Evolutionary conservation across 2,797 vertebrate species (phyloP), one percentile per base, ranked within the genome.

Genomic region (Hydrophis major): DNA sequence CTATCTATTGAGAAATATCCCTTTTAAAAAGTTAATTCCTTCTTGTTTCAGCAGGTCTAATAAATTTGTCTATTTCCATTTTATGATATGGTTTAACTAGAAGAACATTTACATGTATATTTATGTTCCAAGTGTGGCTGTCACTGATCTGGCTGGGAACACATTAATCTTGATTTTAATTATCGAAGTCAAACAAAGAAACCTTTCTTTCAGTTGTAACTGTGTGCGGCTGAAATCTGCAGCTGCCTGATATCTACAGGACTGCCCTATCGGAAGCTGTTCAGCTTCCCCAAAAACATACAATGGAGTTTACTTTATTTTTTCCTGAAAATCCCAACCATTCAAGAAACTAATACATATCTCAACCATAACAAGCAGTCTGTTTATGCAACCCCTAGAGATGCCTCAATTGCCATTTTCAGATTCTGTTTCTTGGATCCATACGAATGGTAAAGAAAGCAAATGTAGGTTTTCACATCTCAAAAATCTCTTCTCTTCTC

Each of bases 311-410:
- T 95, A 94, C 87, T 96, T 95, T 95, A 94, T 94, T 96, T 96
- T 96, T 88, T 94, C 93, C 94, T 96, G 93, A 95, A 97, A 97
- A 92, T 95, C 94, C 93, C 60, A 96, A 95, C 86, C 92, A 95
- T 93, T 86, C 60, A 93, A 96, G 92, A 90, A 20, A 94, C 95
- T 95, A 97, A 97, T 96, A 95, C 95, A 94, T 22, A 16, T 91
- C 91, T 96, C 93, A 57, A 59, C 32, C 91, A 94, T 95, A 96
- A 97, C 92, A 92, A 53, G 90, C 96, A 66, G 86, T 94, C 74
- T 95, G 94, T 96, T 97, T 97, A 90, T 94, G 96, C 96, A 96
- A 96, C 91, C 89, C 93, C 94, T 57, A 50, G 94, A 94, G 93
- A 96, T 92, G 78, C 96, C 95, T 96, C 94, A 95, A 69, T 93